A percentile compares a stretch with the other conserved stretches of the same genome.
phyloP scores from a whole-genome alignment of 2,888 invertebrate genomes.

The Ommatoiulus sabulosus region DNA sequence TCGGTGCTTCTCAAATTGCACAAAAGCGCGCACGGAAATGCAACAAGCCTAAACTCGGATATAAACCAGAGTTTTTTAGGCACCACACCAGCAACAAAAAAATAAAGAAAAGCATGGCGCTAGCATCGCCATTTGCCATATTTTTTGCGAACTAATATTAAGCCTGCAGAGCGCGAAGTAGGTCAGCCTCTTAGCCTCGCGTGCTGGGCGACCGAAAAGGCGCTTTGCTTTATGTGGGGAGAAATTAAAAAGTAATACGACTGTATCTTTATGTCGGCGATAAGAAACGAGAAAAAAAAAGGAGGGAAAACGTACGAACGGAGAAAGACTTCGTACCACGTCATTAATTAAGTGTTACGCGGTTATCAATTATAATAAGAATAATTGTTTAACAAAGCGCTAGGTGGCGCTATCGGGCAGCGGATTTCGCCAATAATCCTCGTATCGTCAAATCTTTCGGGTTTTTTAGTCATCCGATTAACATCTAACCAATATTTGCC shows the following conservation, averaged over 20 bases:
- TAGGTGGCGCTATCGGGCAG: neutral
- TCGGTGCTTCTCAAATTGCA: neutral
- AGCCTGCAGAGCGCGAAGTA: neutral
- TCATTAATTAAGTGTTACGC: constrained; percentile 25
- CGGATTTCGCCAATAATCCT: neutral
- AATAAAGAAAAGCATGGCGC: neutral
- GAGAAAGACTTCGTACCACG: constrained; percentile 26
- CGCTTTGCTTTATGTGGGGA: neutral
- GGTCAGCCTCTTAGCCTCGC: constrained; percentile 14
- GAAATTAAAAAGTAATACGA: constrained; percentile 4
- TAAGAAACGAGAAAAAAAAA: neutral
- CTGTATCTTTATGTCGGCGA: constrained; percentile 9
- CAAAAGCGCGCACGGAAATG: neutral
- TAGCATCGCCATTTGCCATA: constrained; percentile 3
- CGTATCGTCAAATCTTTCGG: too few species aligned
- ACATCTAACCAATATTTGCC: too few species aligned
- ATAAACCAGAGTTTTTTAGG: neutral
- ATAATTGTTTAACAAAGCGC: neutral
- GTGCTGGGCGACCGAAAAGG: neutral
- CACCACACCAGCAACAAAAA: neutral
- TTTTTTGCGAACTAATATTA: neutral
- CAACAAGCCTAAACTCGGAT: neutral
- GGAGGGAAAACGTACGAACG: constrained; percentile 12
- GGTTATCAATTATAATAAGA: neutral
- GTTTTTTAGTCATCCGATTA: too few species aligned